Percentiles rank a stretch among this genome's conserved stretches.
Evolutionary conservation across 2,888 invertebrate species (phyloP).

Genomic region (Tanypteryx hageni): DNA sequence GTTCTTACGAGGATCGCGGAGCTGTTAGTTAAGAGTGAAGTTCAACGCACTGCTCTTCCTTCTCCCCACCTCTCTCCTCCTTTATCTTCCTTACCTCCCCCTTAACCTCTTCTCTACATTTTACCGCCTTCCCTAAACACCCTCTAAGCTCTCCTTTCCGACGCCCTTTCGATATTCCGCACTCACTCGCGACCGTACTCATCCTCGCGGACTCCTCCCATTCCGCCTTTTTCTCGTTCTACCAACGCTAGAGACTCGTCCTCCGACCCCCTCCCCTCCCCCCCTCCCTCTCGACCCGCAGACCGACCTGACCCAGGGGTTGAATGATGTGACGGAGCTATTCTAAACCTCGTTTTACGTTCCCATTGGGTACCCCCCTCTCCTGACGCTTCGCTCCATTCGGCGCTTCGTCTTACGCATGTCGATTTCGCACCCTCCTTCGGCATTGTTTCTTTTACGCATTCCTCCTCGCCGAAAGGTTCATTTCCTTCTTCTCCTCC

Average conservation of each 20-base stretch:
- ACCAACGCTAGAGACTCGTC: not conserved
- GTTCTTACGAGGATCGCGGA: too few relatives aligned
- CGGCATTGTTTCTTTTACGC: not conserved
- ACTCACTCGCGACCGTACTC: not conserved
- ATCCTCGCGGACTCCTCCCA: not conserved
- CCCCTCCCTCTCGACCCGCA: not conserved
- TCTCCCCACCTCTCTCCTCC: not conserved
- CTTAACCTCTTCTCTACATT: not conserved
- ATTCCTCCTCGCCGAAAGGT: constrained; percentile 22
- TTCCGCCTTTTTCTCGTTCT: not conserved
- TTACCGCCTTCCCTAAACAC: not conserved
- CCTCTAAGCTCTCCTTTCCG: not conserved
- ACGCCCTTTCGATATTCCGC: not conserved
- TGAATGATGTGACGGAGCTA: not conserved
- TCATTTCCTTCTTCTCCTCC: not conserved
- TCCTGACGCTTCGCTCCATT: not conserved
- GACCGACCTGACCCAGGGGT: not conserved
- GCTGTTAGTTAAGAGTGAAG: too few relatives aligned
- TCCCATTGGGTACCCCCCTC: not conserved
- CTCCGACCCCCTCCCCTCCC: too few relatives aligned
- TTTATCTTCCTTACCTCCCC: not conserved
- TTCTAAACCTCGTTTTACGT: not conserved
- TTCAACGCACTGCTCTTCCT: too few relatives aligned
- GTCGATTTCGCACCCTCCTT: not conserved
- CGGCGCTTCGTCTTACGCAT: not conserved